Percentiles rank a stretch among this genome's conserved stretches.
These are phyloP conservation scores for Caenorhabditis sp. DNA, from an alignment of 2,888 invertebrate species.

Conservation along the genomic window DNA sequence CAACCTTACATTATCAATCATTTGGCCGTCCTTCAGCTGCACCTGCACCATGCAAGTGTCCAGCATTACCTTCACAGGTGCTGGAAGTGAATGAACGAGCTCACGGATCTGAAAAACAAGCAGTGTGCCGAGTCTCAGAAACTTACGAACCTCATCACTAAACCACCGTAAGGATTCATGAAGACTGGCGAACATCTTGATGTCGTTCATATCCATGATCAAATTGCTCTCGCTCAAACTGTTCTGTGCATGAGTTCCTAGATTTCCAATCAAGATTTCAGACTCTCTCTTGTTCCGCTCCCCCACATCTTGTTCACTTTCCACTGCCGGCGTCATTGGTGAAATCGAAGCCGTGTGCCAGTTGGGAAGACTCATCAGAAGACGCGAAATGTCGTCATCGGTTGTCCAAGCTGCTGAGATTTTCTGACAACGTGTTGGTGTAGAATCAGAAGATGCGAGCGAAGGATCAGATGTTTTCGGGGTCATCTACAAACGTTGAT, in stretches of 20 bases:
- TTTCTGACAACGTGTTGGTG: constrained; percentile 86
- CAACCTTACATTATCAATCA: constrained; percentile 69
- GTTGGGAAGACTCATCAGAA: constrained; percentile 91
- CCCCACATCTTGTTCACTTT: constrained; percentile 86
- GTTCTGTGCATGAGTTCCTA: constrained; percentile 84
- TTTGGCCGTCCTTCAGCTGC: constrained; percentile 72
- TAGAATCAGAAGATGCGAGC: constrained; percentile 36
- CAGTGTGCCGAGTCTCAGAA: not conserved
- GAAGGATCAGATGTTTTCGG: constrained; percentile 47
- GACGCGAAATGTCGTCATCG: constrained; percentile 95
- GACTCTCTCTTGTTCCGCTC: constrained; percentile 92
- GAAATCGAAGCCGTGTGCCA: constrained; percentile 83
- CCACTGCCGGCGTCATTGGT: constrained; percentile 74
- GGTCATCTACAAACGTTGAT: constrained; percentile 66
- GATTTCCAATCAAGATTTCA: constrained; percentile 93
- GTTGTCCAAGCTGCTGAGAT: constrained; percentile 93
- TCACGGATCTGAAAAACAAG: constrained; percentile 62
- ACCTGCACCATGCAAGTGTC: constrained; percentile 73
- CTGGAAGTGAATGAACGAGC: constrained; percentile 67
- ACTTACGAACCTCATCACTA: constrained; percentile 63
- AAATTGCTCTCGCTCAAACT: constrained; percentile 88
- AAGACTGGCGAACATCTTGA: constrained; percentile 91
- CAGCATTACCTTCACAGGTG: constrained; percentile 60
- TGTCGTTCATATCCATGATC: constrained; percentile 90
- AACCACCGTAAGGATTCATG: constrained; percentile 91